phyloP scores from a whole-genome alignment of 2,113 vertebrate species.

The Festucalex cinctus region DNA sequence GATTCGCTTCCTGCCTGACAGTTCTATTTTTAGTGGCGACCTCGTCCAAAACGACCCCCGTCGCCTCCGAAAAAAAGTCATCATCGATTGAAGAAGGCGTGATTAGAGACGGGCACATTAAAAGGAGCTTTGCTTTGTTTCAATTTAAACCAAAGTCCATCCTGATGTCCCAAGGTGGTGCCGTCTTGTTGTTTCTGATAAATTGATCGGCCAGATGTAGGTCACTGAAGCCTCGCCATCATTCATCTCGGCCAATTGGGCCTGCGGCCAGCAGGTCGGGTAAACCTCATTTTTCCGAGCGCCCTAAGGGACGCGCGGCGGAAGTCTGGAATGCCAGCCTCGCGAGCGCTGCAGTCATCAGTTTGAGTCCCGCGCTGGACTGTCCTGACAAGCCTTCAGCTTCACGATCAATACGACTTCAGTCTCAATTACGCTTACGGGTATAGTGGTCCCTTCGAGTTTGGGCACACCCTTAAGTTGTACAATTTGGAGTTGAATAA shows the following conservation, averaged over 20 bases:
- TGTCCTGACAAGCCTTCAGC: slow-evolving; percentile 1
- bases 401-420: slow-evolving; percentile 1
- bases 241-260: background rate
- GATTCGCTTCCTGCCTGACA: slow-evolving; percentile 15
- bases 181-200: background rate
- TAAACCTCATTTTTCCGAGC: slow-evolving; percentile 6
- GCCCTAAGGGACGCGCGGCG: background rate
- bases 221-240: background rate
- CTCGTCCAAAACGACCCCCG: background rate
- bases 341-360: background rate
- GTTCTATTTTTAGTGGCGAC: slow-evolving; percentile 2
- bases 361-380: background rate
- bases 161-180: background rate
- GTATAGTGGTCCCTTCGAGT: background rate
- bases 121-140: background rate
- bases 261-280: background rate
- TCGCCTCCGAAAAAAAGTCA: background rate
- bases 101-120: background rate
- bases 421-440: background rate
- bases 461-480: background rate
- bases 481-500: background rate
- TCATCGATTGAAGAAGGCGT: slow-evolving; percentile 17
- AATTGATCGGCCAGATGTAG: background rate
- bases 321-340: background rate
- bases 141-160: background rate